A percentile compares a stretch with the other conserved stretches of the same genome.
These are phyloP conservation scores for Myotis yumanensis DNA, from an alignment of 2,113 vertebrate species.

Conservation along the genomic window DNA sequence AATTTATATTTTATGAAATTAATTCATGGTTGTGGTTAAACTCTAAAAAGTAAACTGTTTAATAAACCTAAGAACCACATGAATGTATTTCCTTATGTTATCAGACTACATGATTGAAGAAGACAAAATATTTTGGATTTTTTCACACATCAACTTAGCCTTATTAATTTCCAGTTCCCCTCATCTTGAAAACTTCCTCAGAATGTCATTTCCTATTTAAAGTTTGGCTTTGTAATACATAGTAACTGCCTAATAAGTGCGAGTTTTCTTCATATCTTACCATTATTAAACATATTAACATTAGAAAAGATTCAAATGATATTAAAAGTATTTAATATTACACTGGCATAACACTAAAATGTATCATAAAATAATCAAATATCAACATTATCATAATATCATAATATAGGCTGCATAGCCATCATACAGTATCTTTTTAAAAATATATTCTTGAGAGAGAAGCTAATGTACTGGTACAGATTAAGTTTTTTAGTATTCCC, in stretches of 20 bases:
- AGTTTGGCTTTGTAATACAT: background rate
- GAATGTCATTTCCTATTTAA: background rate
- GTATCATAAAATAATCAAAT: conserved; percentile 11
- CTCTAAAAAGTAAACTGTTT: background rate
- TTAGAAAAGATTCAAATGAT: background rate
- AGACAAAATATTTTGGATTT: background rate
- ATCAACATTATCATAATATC: background rate
- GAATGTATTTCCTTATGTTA: background rate
- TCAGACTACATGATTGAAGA: background rate
- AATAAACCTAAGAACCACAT: background rate
- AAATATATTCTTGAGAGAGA: background rate
- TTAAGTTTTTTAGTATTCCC: background rate
- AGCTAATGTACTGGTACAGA: background rate
- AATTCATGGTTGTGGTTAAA: background rate
- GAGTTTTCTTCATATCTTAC: background rate
- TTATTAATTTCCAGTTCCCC: background rate
- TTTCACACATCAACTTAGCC: background rate
- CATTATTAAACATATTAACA: background rate
- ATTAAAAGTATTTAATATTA: background rate
- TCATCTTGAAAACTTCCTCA: background rate
- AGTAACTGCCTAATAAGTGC: background rate
- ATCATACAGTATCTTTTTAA: background rate
- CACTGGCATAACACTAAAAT: background rate
- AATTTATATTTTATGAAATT: conserved; percentile 16
- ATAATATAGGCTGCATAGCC: background rate